phyloP scores from a whole-genome alignment of 35 echinoderm and acorn worm genomes.

The Chiridota heheva region DNA sequence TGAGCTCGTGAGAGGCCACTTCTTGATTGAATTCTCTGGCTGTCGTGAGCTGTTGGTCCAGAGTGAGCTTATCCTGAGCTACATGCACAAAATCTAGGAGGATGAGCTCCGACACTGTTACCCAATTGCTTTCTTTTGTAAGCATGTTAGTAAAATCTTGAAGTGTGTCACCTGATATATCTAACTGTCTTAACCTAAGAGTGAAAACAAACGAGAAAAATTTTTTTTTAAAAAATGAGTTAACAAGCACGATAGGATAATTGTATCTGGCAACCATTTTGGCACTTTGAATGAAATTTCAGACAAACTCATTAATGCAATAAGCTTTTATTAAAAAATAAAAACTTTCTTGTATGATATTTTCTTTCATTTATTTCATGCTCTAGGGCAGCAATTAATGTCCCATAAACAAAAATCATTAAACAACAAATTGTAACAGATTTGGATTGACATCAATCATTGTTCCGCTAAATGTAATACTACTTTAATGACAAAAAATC shows the following conservation, averaged over 20 bases:
- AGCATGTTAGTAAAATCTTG: conserved; percentile 57
- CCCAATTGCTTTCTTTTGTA: conserved; percentile 89
- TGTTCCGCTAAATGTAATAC: too few species aligned
- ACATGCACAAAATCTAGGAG: conserved; percentile 79
- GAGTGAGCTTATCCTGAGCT: conserved; percentile 51
- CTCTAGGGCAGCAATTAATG: too few species aligned
- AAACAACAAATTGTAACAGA: too few species aligned
- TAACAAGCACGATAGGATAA: too few species aligned
- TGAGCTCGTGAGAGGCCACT: conserved; percentile 65
- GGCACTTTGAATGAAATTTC: too few species aligned
- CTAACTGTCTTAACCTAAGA: conserved; percentile 71
- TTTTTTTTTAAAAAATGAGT: neutral
- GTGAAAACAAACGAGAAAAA: neutral
- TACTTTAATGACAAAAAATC: too few species aligned
- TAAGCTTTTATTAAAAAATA: too few species aligned
- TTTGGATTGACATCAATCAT: too few species aligned
- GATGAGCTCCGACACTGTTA: conserved; percentile 79
- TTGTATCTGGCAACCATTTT: too few species aligned
- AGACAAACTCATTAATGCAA: neutral
- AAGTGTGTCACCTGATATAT: conserved; percentile 65
- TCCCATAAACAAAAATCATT: too few species aligned
- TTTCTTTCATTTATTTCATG: too few species aligned
- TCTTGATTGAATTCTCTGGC: conserved; percentile 78
- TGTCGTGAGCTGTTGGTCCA: conserved; percentile 69
- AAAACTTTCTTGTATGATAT: too few species aligned